A percentile compares a stretch with the other conserved stretches of the same genome.
phyloP scores from a whole-genome alignment of 2,888 invertebrate species.

The Noctua comes region DNA sequence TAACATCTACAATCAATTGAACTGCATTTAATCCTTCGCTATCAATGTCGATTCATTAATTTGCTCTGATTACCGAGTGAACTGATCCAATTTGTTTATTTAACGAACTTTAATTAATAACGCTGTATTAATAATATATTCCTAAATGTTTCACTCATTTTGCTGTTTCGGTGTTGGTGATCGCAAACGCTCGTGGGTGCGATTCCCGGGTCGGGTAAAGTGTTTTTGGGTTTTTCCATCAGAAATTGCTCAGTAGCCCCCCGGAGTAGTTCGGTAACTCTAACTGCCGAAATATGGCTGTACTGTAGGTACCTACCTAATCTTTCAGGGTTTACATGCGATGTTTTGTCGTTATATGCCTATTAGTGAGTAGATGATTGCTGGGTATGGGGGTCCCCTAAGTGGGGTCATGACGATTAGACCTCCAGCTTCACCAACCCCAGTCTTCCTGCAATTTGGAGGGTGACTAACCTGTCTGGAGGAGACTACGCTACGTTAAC shows the following conservation, averaged over 20 bases:
- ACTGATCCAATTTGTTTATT: not conserved
- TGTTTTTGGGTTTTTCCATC: not conserved
- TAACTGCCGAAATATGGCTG: not conserved
- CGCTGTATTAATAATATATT: not conserved
- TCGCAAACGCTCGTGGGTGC: not conserved
- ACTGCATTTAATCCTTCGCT: not conserved
- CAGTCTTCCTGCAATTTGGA: not conserved
- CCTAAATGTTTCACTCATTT: not conserved
- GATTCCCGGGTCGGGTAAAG: not conserved
- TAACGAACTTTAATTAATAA: slow-evolving; percentile 18
- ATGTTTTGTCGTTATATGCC: not conserved
- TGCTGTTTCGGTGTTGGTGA: not conserved
- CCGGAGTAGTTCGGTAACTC: too few species aligned
- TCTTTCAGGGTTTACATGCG: not conserved
- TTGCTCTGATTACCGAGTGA: slow-evolving; percentile 3
- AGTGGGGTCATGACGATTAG: too few species aligned
- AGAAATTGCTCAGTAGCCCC: not conserved
- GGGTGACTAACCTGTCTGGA: too few species aligned
- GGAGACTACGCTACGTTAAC: not conserved
- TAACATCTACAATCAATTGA: not conserved
- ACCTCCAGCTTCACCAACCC: not conserved
- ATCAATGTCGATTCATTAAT: slow-evolving; percentile 3
- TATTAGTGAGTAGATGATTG: not conserved
- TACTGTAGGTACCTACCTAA: not conserved
- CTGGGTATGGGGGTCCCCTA: not conserved